A percentile compares a stretch with the other conserved stretches of the same genome.
Evolutionary conservation across 2,113 vertebrate genomes (phyloP).

Genomic region (Apistogramma diplotaenia): DNA sequence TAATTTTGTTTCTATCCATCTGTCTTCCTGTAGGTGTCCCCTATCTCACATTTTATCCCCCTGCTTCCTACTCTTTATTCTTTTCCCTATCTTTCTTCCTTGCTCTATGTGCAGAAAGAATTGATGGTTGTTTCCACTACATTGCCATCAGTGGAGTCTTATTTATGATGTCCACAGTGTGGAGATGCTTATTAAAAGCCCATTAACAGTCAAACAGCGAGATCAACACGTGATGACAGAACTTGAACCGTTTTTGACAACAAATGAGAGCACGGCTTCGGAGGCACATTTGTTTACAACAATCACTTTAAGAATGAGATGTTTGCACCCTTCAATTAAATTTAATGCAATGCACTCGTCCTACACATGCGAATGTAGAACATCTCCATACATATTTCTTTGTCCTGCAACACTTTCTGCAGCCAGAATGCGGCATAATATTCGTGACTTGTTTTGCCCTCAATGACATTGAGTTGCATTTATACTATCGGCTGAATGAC

Average conservation of each 20-base stretch:
- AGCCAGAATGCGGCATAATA: background rate
- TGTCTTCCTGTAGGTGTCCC: background rate
- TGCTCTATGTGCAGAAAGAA: slow-evolving; percentile 21
- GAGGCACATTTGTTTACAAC: background rate
- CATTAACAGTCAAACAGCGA: slow-evolving; percentile 53
- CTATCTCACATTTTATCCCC: slow-evolving; percentile 1
- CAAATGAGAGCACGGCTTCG: background rate
- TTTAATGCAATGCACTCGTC: background rate
- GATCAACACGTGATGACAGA: slow-evolving; percentile 18
- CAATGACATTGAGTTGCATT: slow-evolving; percentile 24
- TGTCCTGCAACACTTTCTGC: background rate
- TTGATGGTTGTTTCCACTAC: slow-evolving; percentile 40
- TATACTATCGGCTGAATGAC: slow-evolving; percentile 6
- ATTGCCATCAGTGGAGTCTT: slow-evolving; percentile 40
- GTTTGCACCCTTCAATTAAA: background rate
- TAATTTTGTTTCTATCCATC: slow-evolving; percentile 34
- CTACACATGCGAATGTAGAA: background rate
- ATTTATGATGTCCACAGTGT: slow-evolving; percentile 37
- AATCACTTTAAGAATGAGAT: background rate
- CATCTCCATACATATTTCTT: background rate
- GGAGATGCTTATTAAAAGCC: slow-evolving; percentile 55
- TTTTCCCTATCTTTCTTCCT: background rate
- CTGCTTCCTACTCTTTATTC: slow-evolving; percentile 1
- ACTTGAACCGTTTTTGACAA: slow-evolving; percentile 35
- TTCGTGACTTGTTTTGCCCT: slow-evolving; percentile 2